Conservation (phyloP, 2,888 invertebrate genomes). For the Torymus aiolomorphi region DNA sequence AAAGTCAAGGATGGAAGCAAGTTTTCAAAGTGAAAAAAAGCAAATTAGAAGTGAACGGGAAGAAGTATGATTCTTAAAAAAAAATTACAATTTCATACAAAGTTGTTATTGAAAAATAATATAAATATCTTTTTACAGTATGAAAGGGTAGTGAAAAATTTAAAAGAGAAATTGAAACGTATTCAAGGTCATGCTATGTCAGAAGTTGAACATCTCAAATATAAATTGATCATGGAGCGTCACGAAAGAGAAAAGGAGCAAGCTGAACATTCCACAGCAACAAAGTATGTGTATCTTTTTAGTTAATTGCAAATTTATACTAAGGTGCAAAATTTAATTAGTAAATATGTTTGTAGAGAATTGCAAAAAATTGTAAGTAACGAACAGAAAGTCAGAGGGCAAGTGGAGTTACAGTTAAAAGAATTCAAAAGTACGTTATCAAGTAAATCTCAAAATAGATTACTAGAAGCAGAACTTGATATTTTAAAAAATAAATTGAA, state of each 20-base stretch:
- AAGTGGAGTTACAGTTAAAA: conserved; percentile 82
- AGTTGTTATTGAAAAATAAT: conserved; percentile 19
- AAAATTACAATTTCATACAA: not conserved
- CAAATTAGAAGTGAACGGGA: conserved; percentile 78
- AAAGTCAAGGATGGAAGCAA: conserved; percentile 90
- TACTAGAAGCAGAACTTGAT: conserved; percentile 82
- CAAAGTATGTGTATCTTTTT: conserved; percentile 77
- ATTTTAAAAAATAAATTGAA: conserved; percentile 81
- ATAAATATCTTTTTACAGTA: conserved; percentile 75
- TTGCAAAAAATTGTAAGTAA: conserved; percentile 85
- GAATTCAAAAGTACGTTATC: conserved; percentile 77
- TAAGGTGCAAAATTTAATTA: not conserved
- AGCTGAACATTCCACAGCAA: conserved; percentile 85
- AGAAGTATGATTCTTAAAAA: conserved; percentile 69
- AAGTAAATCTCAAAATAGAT: conserved; percentile 72
- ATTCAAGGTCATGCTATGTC: conserved; percentile 78
- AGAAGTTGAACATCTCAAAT: conserved; percentile 83
- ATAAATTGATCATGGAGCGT: conserved; percentile 85
- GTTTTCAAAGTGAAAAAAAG: conserved; percentile 86
- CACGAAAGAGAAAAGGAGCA: conserved; percentile 90
- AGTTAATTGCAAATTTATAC: conserved; percentile 10
- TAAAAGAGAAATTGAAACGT: conserved; percentile 80
- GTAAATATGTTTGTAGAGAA: conserved; percentile 78
- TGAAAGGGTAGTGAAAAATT: conserved; percentile 79
- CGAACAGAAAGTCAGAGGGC: conserved; percentile 86